phyloP scores from a whole-genome alignment of 2,888 invertebrate species.

The Dynastes hyllus region DNA sequence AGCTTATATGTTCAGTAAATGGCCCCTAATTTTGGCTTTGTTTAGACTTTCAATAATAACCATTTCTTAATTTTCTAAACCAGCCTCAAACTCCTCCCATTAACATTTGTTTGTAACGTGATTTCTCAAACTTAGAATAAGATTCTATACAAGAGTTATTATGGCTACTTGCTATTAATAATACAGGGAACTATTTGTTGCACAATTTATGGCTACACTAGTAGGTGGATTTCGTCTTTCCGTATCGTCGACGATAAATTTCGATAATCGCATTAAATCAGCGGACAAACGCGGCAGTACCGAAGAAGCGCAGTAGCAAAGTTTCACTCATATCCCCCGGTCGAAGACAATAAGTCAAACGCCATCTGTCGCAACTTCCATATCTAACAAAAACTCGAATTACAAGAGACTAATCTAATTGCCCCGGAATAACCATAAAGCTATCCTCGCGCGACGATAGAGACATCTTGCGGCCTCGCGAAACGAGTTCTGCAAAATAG shows the following conservation, averaged over 20 bases:
- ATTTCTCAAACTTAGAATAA: no score
- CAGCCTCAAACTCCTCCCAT: no score
- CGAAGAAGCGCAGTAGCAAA: constrained; percentile 28
- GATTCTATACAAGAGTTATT: background rate
- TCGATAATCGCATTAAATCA: constrained; percentile 49
- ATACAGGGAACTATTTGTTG: constrained; percentile 18
- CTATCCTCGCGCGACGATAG: constrained; percentile 69
- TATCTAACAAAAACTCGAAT: constrained; percentile 68
- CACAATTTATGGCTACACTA: constrained; percentile 5
- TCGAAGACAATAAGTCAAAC: constrained; percentile 67
- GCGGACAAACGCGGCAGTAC: constrained; percentile 5
- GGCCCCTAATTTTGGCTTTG: no score
- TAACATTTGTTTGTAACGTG: no score
- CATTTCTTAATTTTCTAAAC: no score
- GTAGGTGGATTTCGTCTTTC: constrained; percentile 29
- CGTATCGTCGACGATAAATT: constrained; percentile 42
- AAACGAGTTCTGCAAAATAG: constrained; percentile 70
- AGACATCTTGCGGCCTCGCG: constrained; percentile 71
- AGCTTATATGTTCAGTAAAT: no score
- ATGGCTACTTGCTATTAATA: background rate
- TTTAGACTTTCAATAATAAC: no score
- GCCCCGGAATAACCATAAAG: constrained; percentile 71
- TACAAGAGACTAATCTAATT: constrained; percentile 71
- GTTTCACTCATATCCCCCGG: constrained; percentile 55
- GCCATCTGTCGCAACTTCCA: constrained; percentile 68